Evolutionary conservation across 2,113 vertebrate genomes (phyloP), one percentile per base, ranked within the genome.

Genomic region (Dicaeum eximium): DNA sequence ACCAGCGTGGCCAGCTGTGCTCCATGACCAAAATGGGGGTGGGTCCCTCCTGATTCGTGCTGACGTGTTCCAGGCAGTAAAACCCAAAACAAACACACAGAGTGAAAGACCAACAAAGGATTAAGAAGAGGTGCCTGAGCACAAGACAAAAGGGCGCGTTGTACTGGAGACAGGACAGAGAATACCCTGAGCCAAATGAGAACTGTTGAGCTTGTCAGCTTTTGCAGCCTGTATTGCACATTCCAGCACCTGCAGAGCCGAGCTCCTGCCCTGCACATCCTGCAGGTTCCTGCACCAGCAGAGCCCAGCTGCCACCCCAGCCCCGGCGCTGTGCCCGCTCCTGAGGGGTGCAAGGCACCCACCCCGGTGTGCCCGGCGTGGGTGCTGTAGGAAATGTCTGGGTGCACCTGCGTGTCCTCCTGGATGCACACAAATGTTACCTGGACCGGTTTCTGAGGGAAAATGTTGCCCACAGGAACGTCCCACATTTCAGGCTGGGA

Each of bases 131-230:
- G 80, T 80, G 74, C 91, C 78, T 58, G 90, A 61, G 70, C 85
- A 60, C 84, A 1, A 56, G 92, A 92, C 87, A 57, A 37, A 66
- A 75, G 93, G 90, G 88, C 23, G 12, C 24, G 5, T 83, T 64
- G 75, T 80, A 80, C 89, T 65, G 14, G 31, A 94, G 96, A 87
- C 85, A 35, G 19, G 96, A 94, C 67, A 62, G 67, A 84, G 80
- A 64, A 96, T 78, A 96, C 96, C 93, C 95, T 97, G 97, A 96
- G 94, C 85, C 93, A 82, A 85, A 86, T n/a, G 31, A 64, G 80
- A 80, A 54, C 73, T 83, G 75, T 90, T 92, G 71, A 21, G 30
- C 78, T 69, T 56, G 71, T 88, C 83, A 83, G 80, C 94, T 85
- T 95, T 90, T 95, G 93, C 93, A 62, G 78, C 95, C 95, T 94